These are phyloP conservation scores for Columbina picui DNA, from an alignment of 2,113 vertebrate genomes.

Conservation along the genomic window DNA sequence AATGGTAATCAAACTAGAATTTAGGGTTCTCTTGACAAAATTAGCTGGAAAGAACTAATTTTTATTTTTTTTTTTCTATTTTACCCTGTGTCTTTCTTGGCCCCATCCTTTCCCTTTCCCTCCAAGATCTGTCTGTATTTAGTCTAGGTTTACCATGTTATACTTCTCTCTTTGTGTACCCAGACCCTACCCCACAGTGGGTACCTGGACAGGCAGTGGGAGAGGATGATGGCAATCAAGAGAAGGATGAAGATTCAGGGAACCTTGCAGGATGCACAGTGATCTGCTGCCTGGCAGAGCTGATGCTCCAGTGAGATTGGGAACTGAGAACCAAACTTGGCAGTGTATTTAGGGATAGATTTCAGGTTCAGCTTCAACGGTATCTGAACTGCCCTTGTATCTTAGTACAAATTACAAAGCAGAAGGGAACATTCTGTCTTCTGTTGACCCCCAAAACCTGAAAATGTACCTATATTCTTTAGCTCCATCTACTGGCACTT, in stretches of 20 bases:
- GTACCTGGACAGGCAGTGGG: background rate
- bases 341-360: background rate
- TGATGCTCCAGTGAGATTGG: background rate
- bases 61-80: too few relatives aligned
- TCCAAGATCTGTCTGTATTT: background rate
- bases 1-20: background rate
- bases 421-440: background rate
- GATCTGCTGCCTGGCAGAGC: background rate
- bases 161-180: background rate
- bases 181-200: background rate
- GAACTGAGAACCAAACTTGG: background rate
- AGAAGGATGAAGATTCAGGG: background rate
- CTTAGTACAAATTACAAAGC: background rate
- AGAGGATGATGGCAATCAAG: background rate
- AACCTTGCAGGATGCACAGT: background rate
- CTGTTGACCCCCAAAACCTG: background rate
- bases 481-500: slow-evolving; percentile 63
- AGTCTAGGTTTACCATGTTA: background rate
- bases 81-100: background rate
- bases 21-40: background rate
- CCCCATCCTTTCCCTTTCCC: background rate
- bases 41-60: background rate
- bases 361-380: background rate
- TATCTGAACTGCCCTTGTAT: fast-evolving
- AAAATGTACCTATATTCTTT: slow-evolving; percentile 24